Conservation (phyloP, 2,888 invertebrate species). For the Archaeoteleia sp. region DNA sequence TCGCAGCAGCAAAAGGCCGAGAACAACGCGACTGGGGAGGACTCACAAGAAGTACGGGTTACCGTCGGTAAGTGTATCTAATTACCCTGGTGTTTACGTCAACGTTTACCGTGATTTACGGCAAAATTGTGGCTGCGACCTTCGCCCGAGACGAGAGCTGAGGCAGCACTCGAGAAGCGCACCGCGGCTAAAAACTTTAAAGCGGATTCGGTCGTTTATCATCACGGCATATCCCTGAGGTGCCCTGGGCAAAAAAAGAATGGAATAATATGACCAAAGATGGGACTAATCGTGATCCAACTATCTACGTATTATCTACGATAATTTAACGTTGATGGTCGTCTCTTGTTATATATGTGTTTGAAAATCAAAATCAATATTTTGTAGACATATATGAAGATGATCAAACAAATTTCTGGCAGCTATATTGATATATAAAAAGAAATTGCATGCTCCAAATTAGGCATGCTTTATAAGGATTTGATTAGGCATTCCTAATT, state of each 20-base stretch:
- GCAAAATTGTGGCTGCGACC: conserved; percentile 72
- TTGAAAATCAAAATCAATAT: conserved; percentile 36
- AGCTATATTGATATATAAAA: too few relatives aligned
- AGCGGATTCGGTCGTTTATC: conserved; percentile 72
- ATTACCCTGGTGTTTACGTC: conserved; percentile 74
- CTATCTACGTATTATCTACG: conserved; percentile 68
- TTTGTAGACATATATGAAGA: too few relatives aligned
- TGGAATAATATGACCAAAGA: conserved; percentile 70
- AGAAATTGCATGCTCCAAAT: too few relatives aligned
- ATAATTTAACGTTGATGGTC: conserved; percentile 64
- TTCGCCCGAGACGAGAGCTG: conserved; percentile 62
- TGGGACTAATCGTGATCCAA: conserved; percentile 72
- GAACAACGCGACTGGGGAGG: conserved; percentile 51
- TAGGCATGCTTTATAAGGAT: too few relatives aligned
- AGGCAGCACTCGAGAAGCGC: conserved; percentile 39
- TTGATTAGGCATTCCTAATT: too few relatives aligned
- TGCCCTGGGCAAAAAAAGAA: conserved; percentile 67
- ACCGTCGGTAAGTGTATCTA: conserved; percentile 72
- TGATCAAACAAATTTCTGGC: too few relatives aligned
- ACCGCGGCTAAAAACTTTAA: conserved; percentile 50
- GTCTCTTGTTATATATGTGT: conserved; percentile 6
- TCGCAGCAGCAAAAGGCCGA: conserved; percentile 38
- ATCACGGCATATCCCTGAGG: conserved; percentile 62
- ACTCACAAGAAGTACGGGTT: conserved; percentile 61
- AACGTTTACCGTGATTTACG: conserved; percentile 74